Base-by-base conservation (phyloP, 2,888 invertebrate genomes). In the Pantelozetes paolii region DNA sequence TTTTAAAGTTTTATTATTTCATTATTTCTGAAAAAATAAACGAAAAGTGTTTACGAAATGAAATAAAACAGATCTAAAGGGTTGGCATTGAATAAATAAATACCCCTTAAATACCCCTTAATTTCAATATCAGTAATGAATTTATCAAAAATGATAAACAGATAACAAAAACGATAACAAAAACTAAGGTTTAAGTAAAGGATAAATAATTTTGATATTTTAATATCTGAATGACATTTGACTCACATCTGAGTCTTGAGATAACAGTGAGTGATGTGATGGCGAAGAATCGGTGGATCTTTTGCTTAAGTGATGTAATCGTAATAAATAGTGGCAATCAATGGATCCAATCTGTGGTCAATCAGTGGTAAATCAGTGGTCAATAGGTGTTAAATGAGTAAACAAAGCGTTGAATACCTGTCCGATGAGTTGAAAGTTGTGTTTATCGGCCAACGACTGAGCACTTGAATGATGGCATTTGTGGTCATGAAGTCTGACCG, bases 281-380 rank as follows among this genome's bases (percentile, higher is more conserved):
- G 88, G 87, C 83, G 90, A 92, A 76, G 87, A 86, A 78, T 88
- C 87, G 72, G 89, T 83, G 15, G 95, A 95, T 77, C 96, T 86
- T 83, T 93, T 95, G 82, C 89, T 88, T 75, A 96, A 86, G 79
- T 88, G 89, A 78, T 89, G 88, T 83, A 94, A 94, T 81, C 90
- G 89, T 82, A 94, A 88, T 80, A 94, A 85, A 82, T 90, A 96
- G 84, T 89, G 94, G 79, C 89, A 88, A 81, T 89, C 89, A 81
- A 96, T 85, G 76, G 91, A 88, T 77, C 94, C 94, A 82, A 96
- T 92, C 95, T 96, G 88, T 76, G 90, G 89, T 84, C 81, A 81
- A 42, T 77, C 30, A 74, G n/a, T 8, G 1, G 6, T 48, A 5
- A n/a, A 48, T 48, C n/a, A n/a, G n/a, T n/a, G n/a, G n/a, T n/a